Base-by-base conservation (phyloP, 2,797 vertebrate species). In the Cryptoprocta ferox region DNA sequence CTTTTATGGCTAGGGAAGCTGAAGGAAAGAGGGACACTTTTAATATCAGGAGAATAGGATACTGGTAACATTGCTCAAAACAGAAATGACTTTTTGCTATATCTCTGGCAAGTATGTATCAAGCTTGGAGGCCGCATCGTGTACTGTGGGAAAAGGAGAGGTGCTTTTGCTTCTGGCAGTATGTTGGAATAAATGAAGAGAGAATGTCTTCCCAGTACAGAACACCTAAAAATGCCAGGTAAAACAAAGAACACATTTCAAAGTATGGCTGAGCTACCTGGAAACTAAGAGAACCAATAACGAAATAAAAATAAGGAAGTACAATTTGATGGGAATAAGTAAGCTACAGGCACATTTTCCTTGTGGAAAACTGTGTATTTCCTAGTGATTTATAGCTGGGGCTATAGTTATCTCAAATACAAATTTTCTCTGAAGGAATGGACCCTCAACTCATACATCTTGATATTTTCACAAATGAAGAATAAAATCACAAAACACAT, bases 21-120 rank as follows among this genome's bases (percentile, higher is more conserved):
- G 14, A 2, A 8, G 13, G 45, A 61, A 92, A 88, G 53, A 84
- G 53, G n/a, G 16, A 28, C 24, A 81, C 59, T 79, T 89, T 79
- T 92, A 84, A 87, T 56, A 81, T 30, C 53, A 82, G 6, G 66
- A 16, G 19, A 94, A 88, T 28, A 73, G 15, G 53, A 81, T 89
- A 18, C 66, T 73, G 28, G 53, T 45, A 81, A 80, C 89, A 56
- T 53, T 66, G 42, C n/a, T 78, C 53, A 75, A 78, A 82, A 86
- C 26, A 84, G 71, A 78, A 89, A 91, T 56, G 63, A 78, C 45
- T 45, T 78, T 94, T 68, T 68, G 48, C 53, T 95, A 73, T 56
- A 63, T 95, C 48, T 84, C 81, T 95, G 73, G 70, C 45, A 94
- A 92, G 59, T n/a, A 53, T 92, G 85, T 32, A 2, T 91, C 81